Conservation (phyloP, 2,888 invertebrate genomes). For the Hyposoter dolosus region DNA sequence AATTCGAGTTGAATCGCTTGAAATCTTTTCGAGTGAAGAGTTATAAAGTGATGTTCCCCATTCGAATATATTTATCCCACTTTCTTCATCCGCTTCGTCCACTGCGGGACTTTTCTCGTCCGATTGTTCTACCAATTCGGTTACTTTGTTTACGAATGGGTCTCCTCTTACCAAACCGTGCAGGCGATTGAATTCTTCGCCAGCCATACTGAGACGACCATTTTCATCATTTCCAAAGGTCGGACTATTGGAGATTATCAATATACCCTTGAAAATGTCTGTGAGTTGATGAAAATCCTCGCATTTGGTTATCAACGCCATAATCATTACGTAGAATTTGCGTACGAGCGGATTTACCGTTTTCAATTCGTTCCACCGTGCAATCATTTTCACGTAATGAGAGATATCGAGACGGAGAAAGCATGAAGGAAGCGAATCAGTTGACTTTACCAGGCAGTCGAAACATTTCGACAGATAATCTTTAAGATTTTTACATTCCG, state of each 20-base stretch:
- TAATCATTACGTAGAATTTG: constrained; percentile 40
- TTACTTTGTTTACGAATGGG: background rate
- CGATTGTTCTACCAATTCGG: background rate
- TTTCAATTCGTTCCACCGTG: constrained; percentile 43
- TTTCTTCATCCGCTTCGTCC: background rate
- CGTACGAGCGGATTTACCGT: constrained; percentile 37
- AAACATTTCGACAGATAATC: constrained; percentile 47
- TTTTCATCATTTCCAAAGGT: constrained; percentile 5
- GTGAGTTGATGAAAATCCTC: constrained; percentile 43
- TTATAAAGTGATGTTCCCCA: background rate
- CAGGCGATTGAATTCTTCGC: background rate
- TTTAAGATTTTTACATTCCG: constrained; percentile 21
- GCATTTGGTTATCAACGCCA: constrained; percentile 45
- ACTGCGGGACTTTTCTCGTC: background rate
- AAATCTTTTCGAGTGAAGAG: background rate
- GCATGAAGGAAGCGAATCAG: constrained; percentile 43
- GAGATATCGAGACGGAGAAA: constrained; percentile 54
- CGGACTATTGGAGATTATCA: background rate
- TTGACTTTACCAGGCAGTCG: background rate
- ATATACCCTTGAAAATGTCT: constrained; percentile 21
- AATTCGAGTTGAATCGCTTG: background rate
- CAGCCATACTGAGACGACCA: constrained; percentile 14
- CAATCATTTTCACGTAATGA: constrained; percentile 52
- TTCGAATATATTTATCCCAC: background rate
- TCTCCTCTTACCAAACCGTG: background rate